Evolutionary conservation across 1,140 invertebrate species (phyloP).

Genomic region (Schlechtendalia chinensis): DNA sequence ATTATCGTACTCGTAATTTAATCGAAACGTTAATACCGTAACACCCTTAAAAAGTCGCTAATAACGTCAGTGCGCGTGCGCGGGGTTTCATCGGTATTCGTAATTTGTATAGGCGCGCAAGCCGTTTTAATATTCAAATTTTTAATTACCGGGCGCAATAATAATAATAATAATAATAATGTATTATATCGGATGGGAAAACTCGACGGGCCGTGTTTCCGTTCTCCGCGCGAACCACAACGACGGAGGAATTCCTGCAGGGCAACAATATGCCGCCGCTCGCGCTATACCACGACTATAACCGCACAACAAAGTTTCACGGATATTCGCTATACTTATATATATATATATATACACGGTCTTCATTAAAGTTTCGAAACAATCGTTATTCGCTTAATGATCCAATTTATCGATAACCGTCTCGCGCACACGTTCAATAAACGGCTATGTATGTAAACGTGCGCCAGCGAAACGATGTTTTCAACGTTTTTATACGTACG

Average conservation of each 20-base stretch:
- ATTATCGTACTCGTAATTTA: no score
- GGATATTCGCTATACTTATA: not conserved
- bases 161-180: no score
- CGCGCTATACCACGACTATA: no score
- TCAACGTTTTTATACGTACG: no score
- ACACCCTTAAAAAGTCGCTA: no score
- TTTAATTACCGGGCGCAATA: not conserved
- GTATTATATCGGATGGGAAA: not conserved
- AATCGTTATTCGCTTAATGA: constrained; percentile 7
- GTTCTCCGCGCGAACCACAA: not conserved
- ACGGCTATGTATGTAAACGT: no score
- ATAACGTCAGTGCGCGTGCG: no score
- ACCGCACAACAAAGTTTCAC: not conserved
- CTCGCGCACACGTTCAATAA: not conserved
- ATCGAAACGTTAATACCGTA: no score
- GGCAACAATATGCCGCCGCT: not conserved
- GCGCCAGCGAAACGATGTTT: no score
- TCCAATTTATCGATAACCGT: constrained; percentile 4
- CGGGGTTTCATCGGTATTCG: no score
- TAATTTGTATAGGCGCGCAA: no score
- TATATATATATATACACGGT: no score
- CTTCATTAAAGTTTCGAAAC: not conserved
- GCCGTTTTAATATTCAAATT: not conserved
- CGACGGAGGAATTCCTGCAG: not conserved
- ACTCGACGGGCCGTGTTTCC: not conserved